These are phyloP conservation scores for Nebria salina DNA, from an alignment of 2,888 invertebrate genomes.

Conservation along the genomic window DNA sequence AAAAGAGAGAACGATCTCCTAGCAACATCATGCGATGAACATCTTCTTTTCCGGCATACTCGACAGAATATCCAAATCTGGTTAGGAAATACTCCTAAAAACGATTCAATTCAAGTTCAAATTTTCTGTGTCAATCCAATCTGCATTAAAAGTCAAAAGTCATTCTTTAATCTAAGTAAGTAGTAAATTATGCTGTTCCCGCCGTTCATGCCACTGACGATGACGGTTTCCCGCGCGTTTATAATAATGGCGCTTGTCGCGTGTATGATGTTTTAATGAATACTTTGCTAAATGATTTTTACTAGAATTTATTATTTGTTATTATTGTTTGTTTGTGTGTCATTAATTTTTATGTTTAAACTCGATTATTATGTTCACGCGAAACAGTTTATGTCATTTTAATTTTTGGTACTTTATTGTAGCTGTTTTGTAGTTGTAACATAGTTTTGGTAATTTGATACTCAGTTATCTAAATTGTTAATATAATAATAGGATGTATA, in stretches of 20 bases:
- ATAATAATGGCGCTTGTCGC: background rate
- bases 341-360: slow-evolving; percentile 36
- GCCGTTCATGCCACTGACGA: background rate
- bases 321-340: slow-evolving; percentile 20
- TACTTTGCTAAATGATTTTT: slow-evolving; percentile 37
- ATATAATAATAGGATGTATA: slow-evolving; percentile 32
- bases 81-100: too few species aligned
- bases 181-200: background rate
- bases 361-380: slow-evolving; percentile 38
- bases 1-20: slow-evolving; percentile 23
- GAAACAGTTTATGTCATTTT: background rate
- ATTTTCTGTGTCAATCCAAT: too few species aligned
- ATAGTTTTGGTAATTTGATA: background rate
- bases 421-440: background rate
- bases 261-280: slow-evolving; percentile 24
- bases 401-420: background rate
- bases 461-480: slow-evolving; percentile 16
- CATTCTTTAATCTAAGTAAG: background rate
- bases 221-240: background rate
- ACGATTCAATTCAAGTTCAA: too few species aligned
- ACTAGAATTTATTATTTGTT: slow-evolving; percentile 42
- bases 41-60: background rate
- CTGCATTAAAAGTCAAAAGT: too few species aligned
- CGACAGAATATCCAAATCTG: background rate
- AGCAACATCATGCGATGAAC: slow-evolving; percentile 28